Conservation (phyloP, 2,888 invertebrate genomes). For the Eilema griseolum region DNA sequence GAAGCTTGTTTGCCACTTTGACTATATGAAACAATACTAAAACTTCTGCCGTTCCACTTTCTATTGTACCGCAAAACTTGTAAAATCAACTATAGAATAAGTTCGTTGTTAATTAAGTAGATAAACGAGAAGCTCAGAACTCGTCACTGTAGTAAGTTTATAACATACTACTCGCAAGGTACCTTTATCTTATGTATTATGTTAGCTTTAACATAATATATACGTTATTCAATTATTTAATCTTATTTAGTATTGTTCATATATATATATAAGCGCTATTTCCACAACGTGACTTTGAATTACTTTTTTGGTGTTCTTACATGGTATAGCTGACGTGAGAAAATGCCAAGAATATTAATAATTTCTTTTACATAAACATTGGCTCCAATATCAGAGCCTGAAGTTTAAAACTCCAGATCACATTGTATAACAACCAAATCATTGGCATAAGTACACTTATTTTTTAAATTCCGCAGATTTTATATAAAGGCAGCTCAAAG, state of each 20-base stretch:
- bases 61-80: constrained; percentile 11
- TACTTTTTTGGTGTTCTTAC: not conserved
- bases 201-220: not conserved
- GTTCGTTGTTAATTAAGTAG: constrained; percentile 1
- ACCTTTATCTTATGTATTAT: too few species aligned
- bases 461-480: too few species aligned
- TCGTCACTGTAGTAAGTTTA: constrained; percentile 9
- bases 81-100: constrained; percentile 13
- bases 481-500: too few species aligned
- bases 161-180: not conserved
- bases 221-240: too few species aligned
- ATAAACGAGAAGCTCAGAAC: constrained; percentile 1
- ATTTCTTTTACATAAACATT: not conserved
- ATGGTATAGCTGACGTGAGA: not conserved
- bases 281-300: not conserved
- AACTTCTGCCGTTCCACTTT: not conserved
- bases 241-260: too few species aligned
- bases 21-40: not conserved
- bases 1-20: not conserved
- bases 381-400: not conserved
- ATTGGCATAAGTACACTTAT: too few species aligned
- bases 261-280: too few species aligned
- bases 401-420: not conserved
- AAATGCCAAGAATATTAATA: not conserved
- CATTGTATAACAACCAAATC: not conserved